These are phyloP conservation scores for Chrysolina americana DNA, from an alignment of 2,888 invertebrate species.

Conservation along the genomic window DNA sequence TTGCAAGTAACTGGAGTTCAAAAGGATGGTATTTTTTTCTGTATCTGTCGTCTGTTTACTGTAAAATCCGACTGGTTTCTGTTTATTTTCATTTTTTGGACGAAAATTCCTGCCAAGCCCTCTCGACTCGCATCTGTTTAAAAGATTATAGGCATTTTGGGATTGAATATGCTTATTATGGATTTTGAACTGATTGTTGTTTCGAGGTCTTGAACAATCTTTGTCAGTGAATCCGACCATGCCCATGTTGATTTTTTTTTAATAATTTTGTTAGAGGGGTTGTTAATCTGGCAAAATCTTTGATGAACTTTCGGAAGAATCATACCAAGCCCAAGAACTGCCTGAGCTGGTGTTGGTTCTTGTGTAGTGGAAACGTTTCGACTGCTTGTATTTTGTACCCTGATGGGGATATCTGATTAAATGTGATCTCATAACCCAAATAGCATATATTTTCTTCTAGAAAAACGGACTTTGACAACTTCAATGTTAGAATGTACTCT, in stretches of 20 bases:
- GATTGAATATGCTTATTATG: slow-evolving; percentile 42
- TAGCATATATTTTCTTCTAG: slow-evolving; percentile 22
- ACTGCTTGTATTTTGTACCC: slow-evolving; percentile 36
- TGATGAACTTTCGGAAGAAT: slow-evolving; percentile 45
- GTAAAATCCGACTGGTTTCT: slow-evolving; percentile 43
- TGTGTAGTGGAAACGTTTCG: slow-evolving; percentile 32
- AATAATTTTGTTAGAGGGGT: slow-evolving; percentile 34
- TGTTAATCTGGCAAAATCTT: slow-evolving; percentile 31
- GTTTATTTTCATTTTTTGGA: slow-evolving; percentile 38
- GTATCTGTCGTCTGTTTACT: slow-evolving; percentile 45
- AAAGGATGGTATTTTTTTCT: slow-evolving; percentile 41
- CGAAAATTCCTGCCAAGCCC: slow-evolving; percentile 46
- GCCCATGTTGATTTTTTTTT: slow-evolving; percentile 24
- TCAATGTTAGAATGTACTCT: slow-evolving; percentile 5
- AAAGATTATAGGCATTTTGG: slow-evolving; percentile 36
- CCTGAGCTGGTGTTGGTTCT: slow-evolving; percentile 34
- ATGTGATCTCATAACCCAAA: slow-evolving; percentile 26
- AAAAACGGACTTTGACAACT: slow-evolving; percentile 16
- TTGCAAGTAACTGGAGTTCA: slow-evolving; percentile 37
- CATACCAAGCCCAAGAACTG: slow-evolving; percentile 40
- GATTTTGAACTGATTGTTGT: slow-evolving; percentile 37
- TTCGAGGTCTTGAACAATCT: slow-evolving; percentile 37
- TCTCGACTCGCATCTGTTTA: slow-evolving; percentile 48
- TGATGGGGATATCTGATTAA: slow-evolving; percentile 1
- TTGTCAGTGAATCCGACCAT: slow-evolving; percentile 8